Percentiles rank a stretch among this genome's conserved stretches.
These are phyloP conservation scores for human (Homo sapiens) DNA, from an alignment of 2,113 vertebrate species.

Conservation along the genomic window DNA sequence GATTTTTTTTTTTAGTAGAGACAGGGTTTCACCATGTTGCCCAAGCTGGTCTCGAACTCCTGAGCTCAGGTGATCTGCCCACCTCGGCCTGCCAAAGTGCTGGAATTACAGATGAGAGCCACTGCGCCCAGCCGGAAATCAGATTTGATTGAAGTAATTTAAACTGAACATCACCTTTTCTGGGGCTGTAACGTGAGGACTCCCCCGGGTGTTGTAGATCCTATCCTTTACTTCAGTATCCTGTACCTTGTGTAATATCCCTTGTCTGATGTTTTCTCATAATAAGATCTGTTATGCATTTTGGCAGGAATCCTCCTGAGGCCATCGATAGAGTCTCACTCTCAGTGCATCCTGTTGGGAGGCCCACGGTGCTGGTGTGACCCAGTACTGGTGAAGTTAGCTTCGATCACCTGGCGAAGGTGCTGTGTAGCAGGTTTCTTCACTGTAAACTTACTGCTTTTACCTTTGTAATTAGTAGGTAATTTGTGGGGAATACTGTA, in stretches of 20 bases:
- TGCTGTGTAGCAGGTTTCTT: neutral
- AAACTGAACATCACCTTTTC: neutral
- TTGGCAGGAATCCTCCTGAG: neutral
- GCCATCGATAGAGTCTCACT: accelerated
- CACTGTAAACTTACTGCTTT: neutral
- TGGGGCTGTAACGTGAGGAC: neutral
- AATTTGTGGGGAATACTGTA: neutral
- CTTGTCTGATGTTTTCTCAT: neutral
- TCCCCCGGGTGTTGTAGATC: too few species aligned
- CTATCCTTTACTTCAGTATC: neutral
- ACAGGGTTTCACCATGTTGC: too few species aligned
- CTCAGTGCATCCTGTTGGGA: neutral
- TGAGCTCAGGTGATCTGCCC: too few species aligned
- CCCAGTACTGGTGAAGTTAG: neutral
- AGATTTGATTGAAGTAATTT: neutral
- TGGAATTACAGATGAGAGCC: too few species aligned
- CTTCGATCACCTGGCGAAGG: neutral
- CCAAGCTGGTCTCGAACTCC: too few species aligned
- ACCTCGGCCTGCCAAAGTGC: too few species aligned
- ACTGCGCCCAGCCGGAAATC: neutral
- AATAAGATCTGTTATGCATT: too few species aligned
- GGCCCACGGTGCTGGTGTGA: accelerated
- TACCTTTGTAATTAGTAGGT: neutral
- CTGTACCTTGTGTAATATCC: neutral
- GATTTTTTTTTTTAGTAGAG: too few species aligned